These are phyloP conservation scores for Arion vulgaris DNA, from an alignment of 1,140 invertebrate species.

Conservation along the genomic window DNA sequence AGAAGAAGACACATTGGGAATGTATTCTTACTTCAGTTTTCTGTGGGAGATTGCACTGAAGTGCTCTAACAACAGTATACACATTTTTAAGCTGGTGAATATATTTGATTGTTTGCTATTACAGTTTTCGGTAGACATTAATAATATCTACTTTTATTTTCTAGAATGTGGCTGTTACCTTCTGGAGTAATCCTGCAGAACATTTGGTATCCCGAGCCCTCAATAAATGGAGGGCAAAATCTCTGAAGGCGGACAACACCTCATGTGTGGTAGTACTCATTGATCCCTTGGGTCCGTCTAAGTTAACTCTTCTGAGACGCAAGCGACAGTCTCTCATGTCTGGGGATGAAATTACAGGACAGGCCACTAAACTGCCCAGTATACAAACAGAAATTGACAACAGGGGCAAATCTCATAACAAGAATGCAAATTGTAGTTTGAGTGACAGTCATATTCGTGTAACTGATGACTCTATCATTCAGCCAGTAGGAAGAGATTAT, in stretches of 20 bases:
- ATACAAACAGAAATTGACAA: constrained; percentile 5
- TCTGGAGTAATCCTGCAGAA: constrained; percentile 86
- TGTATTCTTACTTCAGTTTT: too few species aligned
- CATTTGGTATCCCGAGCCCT: constrained; percentile 89
- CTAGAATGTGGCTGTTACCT: constrained; percentile 61
- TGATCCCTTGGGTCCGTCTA: constrained; percentile 84
- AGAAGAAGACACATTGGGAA: too few species aligned
- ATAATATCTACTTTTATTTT: not conserved
- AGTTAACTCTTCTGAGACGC: constrained; percentile 60
- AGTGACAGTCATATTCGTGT: constrained; percentile 38
- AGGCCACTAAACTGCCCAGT: not conserved
- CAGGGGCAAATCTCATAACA: constrained; percentile 2
- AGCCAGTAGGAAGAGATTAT: not conserved
- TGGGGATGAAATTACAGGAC: constrained; percentile 11
- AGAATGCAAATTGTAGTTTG: constrained; percentile 38
- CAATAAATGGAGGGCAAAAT: constrained; percentile 79
- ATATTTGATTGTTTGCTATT: too few species aligned
- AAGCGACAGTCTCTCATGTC: constrained; percentile 55
- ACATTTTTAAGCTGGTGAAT: too few species aligned
- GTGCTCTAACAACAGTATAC: too few species aligned
- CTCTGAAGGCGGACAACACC: constrained; percentile 94
- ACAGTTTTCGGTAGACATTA: too few species aligned
- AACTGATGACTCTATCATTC: constrained; percentile 31
- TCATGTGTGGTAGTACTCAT: constrained; percentile 94
- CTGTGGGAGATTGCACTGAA: too few species aligned